Conservation (phyloP, 2,797 vertebrate genomes). For the Enteromius radiatus region DNA sequence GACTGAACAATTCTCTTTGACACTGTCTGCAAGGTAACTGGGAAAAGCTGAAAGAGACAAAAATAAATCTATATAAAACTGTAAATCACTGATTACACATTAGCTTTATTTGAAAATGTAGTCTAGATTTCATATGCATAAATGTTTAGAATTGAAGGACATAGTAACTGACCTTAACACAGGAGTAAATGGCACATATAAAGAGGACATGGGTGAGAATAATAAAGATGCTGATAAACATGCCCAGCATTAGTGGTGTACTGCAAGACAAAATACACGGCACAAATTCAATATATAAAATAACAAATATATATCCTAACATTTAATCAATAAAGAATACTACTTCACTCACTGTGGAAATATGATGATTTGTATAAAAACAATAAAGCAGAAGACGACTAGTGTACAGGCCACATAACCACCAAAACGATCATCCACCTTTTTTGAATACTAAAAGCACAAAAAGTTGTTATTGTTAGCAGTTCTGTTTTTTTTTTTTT, state of each 20-base stretch:
- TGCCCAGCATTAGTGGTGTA: slow-evolving; percentile 85
- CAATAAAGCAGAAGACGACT: slow-evolving; percentile 91
- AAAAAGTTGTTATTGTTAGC: slow-evolving; percentile 10
- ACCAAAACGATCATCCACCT: slow-evolving; percentile 92
- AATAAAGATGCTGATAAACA: slow-evolving; percentile 87
- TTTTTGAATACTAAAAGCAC: slow-evolving; percentile 87
- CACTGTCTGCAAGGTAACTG: slow-evolving; percentile 82
- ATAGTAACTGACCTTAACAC: slow-evolving; percentile 82
- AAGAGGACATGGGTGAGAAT: slow-evolving; percentile 87
- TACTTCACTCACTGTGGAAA: slow-evolving; percentile 85
- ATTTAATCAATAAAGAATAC: not conserved
- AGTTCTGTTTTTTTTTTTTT: not conserved
- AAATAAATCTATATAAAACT: not conserved
- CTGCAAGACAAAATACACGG: slow-evolving; percentile 71
- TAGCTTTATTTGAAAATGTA: not conserved
- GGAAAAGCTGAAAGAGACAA: slow-evolving; percentile 79
- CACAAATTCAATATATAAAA: not conserved
- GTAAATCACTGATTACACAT: not conserved
- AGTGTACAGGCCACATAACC: slow-evolving; percentile 90
- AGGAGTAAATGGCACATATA: slow-evolving; percentile 91
- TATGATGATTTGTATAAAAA: slow-evolving; percentile 87
- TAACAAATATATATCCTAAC: not conserved
- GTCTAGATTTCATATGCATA: slow-evolving; percentile 43
- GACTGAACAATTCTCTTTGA: slow-evolving; percentile 91
- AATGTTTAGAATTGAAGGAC: slow-evolving; percentile 54